Evolutionary conservation across 2,888 invertebrate species (phyloP).

Genomic region (Eupsilia transversa): DNA sequence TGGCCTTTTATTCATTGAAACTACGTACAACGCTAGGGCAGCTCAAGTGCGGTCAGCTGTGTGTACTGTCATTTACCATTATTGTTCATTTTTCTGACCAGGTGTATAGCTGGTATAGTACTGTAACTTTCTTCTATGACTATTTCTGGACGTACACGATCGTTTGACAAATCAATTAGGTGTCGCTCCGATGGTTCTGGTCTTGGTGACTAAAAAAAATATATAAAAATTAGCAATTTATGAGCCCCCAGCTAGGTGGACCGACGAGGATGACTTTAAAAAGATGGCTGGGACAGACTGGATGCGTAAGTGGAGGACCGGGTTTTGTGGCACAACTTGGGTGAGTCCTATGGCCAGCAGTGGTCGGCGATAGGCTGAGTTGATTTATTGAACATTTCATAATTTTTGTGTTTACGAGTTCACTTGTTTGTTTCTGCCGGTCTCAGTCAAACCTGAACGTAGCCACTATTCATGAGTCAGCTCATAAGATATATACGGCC

Average conservation of each 20-base stretch:
- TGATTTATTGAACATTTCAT: neutral
- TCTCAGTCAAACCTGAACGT: neutral
- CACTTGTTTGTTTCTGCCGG: neutral
- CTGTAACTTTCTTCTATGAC: slow-evolving; percentile 8
- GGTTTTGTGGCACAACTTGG: neutral
- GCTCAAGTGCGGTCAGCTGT: neutral
- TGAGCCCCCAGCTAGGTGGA: neutral
- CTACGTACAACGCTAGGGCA: too few relatives aligned
- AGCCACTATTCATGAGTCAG: neutral
- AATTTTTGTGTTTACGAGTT: neutral
- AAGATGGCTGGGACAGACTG: neutral
- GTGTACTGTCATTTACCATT: slow-evolving; percentile 27
- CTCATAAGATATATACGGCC: neutral
- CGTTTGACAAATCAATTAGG: slow-evolving; percentile 16
- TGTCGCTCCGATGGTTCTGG: slow-evolving; percentile 6
- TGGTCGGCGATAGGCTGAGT: neutral
- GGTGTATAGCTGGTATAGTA: slow-evolving; percentile 44
- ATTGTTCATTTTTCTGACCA: slow-evolving; percentile 25
- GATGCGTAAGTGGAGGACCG: neutral
- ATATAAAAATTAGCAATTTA: neutral
- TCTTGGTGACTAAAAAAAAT: slow-evolving; percentile 22
- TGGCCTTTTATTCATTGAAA: neutral
- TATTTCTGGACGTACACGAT: neutral
- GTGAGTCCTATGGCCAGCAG: neutral
- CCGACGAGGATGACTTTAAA: neutral